Base-by-base conservation (phyloP, 2,113 vertebrate genomes). In the Strix uralensis region DNA sequence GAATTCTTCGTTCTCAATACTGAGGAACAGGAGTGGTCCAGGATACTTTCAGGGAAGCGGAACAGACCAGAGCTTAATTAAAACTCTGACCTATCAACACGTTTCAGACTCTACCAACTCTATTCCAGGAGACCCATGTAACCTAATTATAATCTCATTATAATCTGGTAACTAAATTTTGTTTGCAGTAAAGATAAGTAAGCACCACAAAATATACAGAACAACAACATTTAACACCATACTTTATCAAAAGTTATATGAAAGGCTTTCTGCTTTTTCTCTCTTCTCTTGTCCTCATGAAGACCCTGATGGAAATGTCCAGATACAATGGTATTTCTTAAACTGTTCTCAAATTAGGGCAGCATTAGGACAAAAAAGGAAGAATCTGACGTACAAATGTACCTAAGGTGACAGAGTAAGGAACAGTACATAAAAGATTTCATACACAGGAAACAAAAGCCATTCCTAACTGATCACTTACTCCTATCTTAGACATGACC, bases 11-110 rank as follows among this genome's bases (percentile, higher is more conserved):
- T 63, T 84, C 51, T 62, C 29, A 67, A 47, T 36, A 77, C 21
- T 0, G 0, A 72, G 14, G 32, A 32, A 81, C 23, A 19, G 7
- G 14, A 17, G 13, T 23, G 6, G 16, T 18, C 42, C 34, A 54
- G 15, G 36, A 21, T 18, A 46, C 30, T 58, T n/a, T 32, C 55
- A 74, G 10, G 10, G 29, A 81, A 87, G 40, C 3, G 0, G 36
- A 84, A 84, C 15, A 81, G 42, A 71, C 19, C 16, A 81, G 30
- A 57, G 9, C 15, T 84, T 12, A 75, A 7, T 44, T 77, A 61
- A 81, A 90, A 81, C 15, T 13, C 25, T 69, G 70, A 69, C 5
- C 11, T 47, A 77, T 19, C 42, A 81, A 58, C 9, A 54, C 1
- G 0, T 58, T 70, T 55, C 47, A 58, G 25, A 47, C 42, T 21